Conservation (phyloP, 30 jellyfish, hydroid and myxozoan genomes). For the Pelagia noctiluca region DNA sequence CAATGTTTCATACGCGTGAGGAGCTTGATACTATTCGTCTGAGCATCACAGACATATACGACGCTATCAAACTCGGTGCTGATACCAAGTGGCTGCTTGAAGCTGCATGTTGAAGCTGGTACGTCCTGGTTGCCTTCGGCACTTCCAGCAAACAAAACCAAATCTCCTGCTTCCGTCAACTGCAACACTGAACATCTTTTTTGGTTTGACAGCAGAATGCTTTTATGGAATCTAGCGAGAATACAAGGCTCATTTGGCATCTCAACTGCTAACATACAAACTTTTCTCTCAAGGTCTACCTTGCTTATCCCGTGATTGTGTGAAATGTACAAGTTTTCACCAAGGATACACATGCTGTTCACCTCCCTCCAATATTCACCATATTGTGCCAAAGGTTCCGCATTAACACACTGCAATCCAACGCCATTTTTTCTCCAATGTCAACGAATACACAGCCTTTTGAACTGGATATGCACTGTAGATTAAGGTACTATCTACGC, state of each 20-base stretch:
- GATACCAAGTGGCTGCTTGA: constrained; percentile 64
- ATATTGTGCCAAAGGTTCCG: constrained; percentile 15
- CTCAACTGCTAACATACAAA: constrained; percentile 27
- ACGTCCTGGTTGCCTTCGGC: constrained; percentile 52
- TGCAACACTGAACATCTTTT: constrained; percentile 29
- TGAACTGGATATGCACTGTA: constrained; percentile 39
- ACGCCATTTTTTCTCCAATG: constrained; percentile 42
- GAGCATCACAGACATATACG: too few species aligned
- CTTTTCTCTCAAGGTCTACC: constrained; percentile 36
- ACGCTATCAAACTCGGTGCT: constrained; percentile 26
- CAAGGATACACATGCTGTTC: constrained; percentile 37
- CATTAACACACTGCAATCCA: constrained; percentile 30
- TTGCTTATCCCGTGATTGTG: constrained; percentile 26
- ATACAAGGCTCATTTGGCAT: constrained; percentile 56
- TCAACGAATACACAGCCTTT: constrained; percentile 41
- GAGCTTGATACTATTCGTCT: constrained; percentile 45
- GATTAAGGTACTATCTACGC: constrained; percentile 47
- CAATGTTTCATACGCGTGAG: constrained; percentile 26
- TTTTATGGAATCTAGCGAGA: constrained; percentile 28
- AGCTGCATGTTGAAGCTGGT: constrained; percentile 36
- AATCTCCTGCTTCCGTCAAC: constrained; percentile 38
- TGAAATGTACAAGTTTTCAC: constrained; percentile 13
- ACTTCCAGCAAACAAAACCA: constrained; percentile 36
- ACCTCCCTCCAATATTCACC: constrained; percentile 32
- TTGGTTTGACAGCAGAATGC: constrained; percentile 41